Evolutionary conservation across 1,140 invertebrate species (phyloP).

Genomic region (Trichonephila inaurata): DNA sequence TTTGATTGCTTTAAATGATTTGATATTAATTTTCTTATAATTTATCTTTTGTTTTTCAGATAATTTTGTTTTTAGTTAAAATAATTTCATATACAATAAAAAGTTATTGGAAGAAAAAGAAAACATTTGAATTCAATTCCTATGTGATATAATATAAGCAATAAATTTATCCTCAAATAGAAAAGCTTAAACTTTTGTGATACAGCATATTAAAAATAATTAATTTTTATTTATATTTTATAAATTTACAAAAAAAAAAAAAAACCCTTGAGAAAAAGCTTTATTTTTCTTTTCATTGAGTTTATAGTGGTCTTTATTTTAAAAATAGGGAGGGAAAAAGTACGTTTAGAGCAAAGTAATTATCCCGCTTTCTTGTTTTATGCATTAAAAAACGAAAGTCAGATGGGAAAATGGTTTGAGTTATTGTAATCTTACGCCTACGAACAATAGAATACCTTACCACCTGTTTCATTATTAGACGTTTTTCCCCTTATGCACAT

Average conservation of each 20-base stretch:
- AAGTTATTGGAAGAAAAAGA: too few relatives aligned
- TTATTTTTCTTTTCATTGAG: neutral
- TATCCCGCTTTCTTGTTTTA: neutral
- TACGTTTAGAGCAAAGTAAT: neutral
- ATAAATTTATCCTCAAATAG: neutral
- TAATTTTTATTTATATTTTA: neutral
- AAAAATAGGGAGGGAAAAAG: neutral
- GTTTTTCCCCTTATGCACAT: neutral
- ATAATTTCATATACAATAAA: too few relatives aligned
- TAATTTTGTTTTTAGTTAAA: too few relatives aligned
- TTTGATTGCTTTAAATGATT: too few relatives aligned
- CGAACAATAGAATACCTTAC: neutral
- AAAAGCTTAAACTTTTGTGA: neutral
- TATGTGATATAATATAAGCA: neutral
- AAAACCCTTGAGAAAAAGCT: neutral
- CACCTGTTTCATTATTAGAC: neutral
- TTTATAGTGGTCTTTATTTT: neutral
- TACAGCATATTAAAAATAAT: neutral
- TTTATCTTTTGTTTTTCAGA: too few relatives aligned
- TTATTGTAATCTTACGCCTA: neutral
- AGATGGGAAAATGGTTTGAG: neutral
- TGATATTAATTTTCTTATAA: too few relatives aligned
- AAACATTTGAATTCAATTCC: neutral
- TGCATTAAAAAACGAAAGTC: neutral
- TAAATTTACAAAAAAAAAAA: neutral